Percentiles rank a stretch among this genome's conserved stretches.
These are phyloP conservation scores for Drosophila gunungcola DNA, from an alignment of 1,140 invertebrate species.

Conservation along the genomic window DNA sequence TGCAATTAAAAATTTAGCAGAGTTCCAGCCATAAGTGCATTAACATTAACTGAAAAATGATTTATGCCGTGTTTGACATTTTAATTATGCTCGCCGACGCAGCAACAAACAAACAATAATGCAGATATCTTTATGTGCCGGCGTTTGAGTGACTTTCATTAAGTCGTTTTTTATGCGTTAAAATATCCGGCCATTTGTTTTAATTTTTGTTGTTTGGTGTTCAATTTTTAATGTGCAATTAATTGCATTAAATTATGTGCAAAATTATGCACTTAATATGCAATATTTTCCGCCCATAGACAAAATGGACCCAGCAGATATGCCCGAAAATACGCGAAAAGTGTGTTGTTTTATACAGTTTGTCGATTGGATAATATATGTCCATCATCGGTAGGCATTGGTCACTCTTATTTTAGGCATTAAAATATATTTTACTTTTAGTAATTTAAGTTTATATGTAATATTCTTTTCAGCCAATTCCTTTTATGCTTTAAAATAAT, in stretches of 20 bases:
- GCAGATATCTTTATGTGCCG: conserved; percentile 21
- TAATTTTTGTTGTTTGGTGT: conserved; percentile 29
- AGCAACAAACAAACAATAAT: conserved; percentile 42
- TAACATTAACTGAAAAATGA: conserved; percentile 69
- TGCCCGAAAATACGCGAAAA: conserved; percentile 4
- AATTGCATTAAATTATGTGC: conserved; percentile 69
- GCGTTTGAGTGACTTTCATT: conserved; percentile 50
- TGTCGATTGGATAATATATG: not conserved
- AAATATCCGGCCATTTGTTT: conserved; percentile 67
- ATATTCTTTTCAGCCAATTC: too few species aligned
- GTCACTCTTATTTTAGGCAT: too few species aligned
- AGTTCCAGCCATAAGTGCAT: conserved; percentile 53
- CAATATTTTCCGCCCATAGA: conserved; percentile 19
- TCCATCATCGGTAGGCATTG: not conserved
- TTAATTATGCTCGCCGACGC: conserved; percentile 54
- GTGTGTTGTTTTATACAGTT: conserved; percentile 1
- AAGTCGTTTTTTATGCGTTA: conserved; percentile 31
- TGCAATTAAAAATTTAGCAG: conserved; percentile 78
- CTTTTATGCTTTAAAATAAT: not conserved
- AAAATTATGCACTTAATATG: conserved; percentile 53
- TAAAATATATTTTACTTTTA: not conserved
- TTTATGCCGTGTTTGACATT: conserved; percentile 74
- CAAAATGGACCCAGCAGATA: not conserved
- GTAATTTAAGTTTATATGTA: not conserved
- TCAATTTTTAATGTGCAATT: conserved; percentile 62